Percentiles rank a stretch among this genome's conserved stretches.
phyloP scores from a whole-genome alignment of 1,140 invertebrate genomes.

The Berghia stephanieae region DNA sequence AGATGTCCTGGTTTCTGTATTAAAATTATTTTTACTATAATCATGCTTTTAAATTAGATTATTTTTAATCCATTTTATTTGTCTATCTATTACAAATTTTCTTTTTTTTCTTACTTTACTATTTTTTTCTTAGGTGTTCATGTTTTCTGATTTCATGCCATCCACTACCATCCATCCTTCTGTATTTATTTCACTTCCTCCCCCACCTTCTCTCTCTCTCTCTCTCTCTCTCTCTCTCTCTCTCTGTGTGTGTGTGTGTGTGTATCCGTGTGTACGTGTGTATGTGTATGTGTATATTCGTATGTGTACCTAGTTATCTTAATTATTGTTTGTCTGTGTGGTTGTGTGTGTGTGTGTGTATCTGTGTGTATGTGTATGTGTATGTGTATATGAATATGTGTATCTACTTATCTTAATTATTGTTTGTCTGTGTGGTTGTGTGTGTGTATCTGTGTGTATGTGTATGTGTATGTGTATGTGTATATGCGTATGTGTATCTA shows the following conservation, averaged over 20 bases:
- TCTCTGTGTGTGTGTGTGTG: not conserved
- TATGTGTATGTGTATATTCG: constrained; percentile 4
- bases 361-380: constrained; percentile 16
- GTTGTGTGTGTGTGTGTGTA: constrained; percentile 19
- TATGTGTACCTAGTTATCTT: not conserved
- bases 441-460: not conserved
- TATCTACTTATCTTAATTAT: not conserved
- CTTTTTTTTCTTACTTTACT: too few species aligned
- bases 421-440: constrained; percentile 9
- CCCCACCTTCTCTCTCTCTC: not conserved
- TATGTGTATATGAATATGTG: constrained; percentile 9
- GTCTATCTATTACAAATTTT: too few species aligned
- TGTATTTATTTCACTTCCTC: not conserved
- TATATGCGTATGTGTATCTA: constrained; percentile 15
- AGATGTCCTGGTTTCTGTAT: too few species aligned
- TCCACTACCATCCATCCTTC: not conserved
- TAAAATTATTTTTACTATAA: too few species aligned
- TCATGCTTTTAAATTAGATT: too few species aligned
- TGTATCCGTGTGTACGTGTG: constrained; percentile 10
- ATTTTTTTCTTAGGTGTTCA: too few species aligned
- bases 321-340: constrained; percentile 12
- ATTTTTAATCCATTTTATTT: too few species aligned
- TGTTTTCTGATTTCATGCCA: too few species aligned
- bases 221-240: not conserved
- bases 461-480: constrained; percentile 16